phyloP scores from a whole-genome alignment of 2,797 vertebrate species.

The Coregonus ussuriensis region DNA sequence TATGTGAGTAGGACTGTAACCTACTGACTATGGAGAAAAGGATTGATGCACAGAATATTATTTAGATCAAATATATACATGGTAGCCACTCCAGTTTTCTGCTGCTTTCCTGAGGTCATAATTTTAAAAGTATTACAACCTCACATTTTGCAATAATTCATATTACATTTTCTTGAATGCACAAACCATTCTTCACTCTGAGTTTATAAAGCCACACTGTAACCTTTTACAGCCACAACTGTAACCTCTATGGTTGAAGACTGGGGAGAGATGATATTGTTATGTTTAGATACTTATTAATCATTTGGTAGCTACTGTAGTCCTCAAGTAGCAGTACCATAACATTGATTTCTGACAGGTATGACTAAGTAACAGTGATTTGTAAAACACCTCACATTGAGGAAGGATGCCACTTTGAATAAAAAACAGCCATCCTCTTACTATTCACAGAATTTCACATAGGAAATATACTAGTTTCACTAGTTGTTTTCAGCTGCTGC shows the following conservation, averaged over 20 bases:
- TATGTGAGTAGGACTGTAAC: constrained; percentile 58
- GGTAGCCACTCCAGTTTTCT: too few species aligned
- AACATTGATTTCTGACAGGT: not conserved
- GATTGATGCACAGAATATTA: not conserved
- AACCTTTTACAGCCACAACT: too few species aligned
- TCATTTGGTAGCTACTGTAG: not conserved
- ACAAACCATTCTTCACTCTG: too few species aligned
- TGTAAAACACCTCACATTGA: not conserved
- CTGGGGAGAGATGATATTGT: too few species aligned
- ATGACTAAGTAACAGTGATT: not conserved
- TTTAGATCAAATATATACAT: too few species aligned
- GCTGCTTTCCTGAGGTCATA: too few species aligned
- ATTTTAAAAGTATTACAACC: too few species aligned
- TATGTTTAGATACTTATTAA: not conserved
- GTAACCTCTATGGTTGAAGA: too few species aligned
- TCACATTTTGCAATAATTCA: too few species aligned
- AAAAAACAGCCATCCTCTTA: not conserved
- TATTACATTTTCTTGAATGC: too few species aligned
- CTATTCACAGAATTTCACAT: constrained; percentile 16
- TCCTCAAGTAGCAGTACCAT: not conserved
- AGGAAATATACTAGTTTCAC: constrained; percentile 37
- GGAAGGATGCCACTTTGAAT: not conserved
- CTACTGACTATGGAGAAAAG: not conserved
- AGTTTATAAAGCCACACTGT: too few species aligned
- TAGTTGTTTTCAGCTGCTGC: constrained; percentile 6